Evolutionary conservation across 1,140 invertebrate genomes (phyloP), one percentile per base, ranked within the genome.

Genomic region (Drosophila grimshawi): DNA sequence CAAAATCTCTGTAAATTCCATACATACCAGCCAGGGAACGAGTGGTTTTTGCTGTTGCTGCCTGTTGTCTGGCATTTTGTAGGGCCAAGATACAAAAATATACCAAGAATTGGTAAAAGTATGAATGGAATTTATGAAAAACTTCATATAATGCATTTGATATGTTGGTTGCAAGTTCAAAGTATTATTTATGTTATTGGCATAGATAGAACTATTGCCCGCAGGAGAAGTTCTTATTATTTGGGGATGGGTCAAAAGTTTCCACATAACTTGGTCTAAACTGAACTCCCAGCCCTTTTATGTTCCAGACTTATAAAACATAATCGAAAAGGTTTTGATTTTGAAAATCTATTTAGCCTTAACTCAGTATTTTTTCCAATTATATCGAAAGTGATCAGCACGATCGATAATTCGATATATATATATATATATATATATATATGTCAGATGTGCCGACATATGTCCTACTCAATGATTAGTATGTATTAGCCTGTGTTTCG

Each of bases 101-200:
- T 69, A 69, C 66, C 65, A 69, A 62, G 71, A 74, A 74, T 37
- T 45, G 52, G 59, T 37, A 29, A 41, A 56, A 56, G 30, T 56
- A 69, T 62, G 56, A 33, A 29, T 19, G 52, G 71, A 74, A 74
- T 74, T 68, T 56, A 53, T 52, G 61, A 73, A 68, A 73, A 68
- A 73, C 70, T 73, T 73, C 64, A 73, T 73, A 68, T 68, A 33
- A 8, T n/a, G 56, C 48, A 32, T 33, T 32, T 3, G 11, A 27
- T 8, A 49, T 19, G 52, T 60, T 46, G 30, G 45, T 46, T 8
- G n/a, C 3, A 29, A 46, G 11, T 43, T 19, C 35, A 2, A 48
- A 46, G 35, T 60, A 60, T 60, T 7, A 43, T 33, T 19, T 33
- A 35, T 52, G 29, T 11, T 11, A 6, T 35, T 32, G 10, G 32